Percentiles rank a stretch among this genome's conserved stretches.
phyloP scores from a whole-genome alignment of 2,113 vertebrate genomes.

The Telmatochromis brichardi region DNA sequence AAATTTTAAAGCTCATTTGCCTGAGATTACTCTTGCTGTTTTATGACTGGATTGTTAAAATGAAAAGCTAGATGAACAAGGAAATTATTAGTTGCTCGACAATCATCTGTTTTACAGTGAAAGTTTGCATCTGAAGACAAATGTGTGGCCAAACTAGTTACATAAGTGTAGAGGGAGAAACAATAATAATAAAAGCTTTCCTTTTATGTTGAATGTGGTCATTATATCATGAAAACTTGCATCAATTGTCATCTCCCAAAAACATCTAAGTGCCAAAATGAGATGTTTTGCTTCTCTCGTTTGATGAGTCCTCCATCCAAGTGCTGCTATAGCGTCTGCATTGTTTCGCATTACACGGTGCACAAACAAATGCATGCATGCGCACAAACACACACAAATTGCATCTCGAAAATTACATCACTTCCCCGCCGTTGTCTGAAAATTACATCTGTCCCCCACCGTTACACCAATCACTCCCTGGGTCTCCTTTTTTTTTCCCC shows the following conservation, averaged over 20 bases:
- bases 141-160: neutral
- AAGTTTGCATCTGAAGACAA: neutral
- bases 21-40: constrained; percentile 1
- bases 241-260: neutral
- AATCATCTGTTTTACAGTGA: neutral
- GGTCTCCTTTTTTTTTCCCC: neutral
- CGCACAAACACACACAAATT: constrained; percentile 46
- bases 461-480: constrained; percentile 68
- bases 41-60: constrained; percentile 18
- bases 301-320: constrained; percentile 30
- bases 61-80: neutral
- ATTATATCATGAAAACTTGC: neutral
- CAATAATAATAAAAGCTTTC: neutral
- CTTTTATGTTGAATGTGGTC: constrained; percentile 1
- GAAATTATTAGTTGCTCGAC: neutral
- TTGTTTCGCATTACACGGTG: neutral
- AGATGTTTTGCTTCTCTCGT: constrained; percentile 23
- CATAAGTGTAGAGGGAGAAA: neutral
- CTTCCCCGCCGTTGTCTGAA: constrained; percentile 60
- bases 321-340: constrained; percentile 38
- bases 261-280: constrained; percentile 12
- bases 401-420: constrained; percentile 61
- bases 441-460: constrained; percentile 69
- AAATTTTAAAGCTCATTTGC: constrained; percentile 41
- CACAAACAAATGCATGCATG: neutral